Base-by-base conservation (phyloP, 2,888 invertebrate species). In the Drosophila sordidapex region DNA sequence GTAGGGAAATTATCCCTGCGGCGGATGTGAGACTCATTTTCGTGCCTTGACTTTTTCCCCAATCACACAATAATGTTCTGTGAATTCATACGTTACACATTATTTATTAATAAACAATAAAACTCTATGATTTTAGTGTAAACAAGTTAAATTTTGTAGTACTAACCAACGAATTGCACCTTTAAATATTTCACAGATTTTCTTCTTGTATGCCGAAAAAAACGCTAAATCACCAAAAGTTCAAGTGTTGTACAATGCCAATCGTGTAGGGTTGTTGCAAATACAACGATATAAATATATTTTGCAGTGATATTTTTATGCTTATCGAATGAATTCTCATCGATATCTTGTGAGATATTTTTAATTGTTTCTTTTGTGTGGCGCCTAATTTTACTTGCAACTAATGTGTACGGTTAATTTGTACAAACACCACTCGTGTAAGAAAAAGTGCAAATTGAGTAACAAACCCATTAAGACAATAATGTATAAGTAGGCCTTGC, bases 1-100 rank as follows among this genome's bases (percentile, higher is more conserved):
- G 94, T 89, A 99, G 96, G 94, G 99, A 98, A 92, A 99, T 97
- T 82, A 99, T 97, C 93, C 99, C 99, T 92, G 98, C 98, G 70
- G 94, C 94, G 70, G 94, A 94, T 70, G 94, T 94, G 70, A 94
- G 94, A 93, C 94, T 94, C 94, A 94, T 94, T 76, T 90, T 92
- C 49, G 57, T 67, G 58, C 59, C 58, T 64, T 68, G 53, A 62
- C 73, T 83, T 75, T 71, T 74, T 66, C 68, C 61, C 72, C 83
- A 71, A 81, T 72, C 61, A 65, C 74, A 64, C 25, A 62, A 59
- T 83, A 67, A 46, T 75, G 61, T 87, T 76, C 84, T 84, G 74
- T 31, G 49, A 66, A 70, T 59, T 52, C 57, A 43, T 57, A 67
- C 49, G 59, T 74, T 67, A 76, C 73, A 70, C 74, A 61, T 65